phyloP scores from a whole-genome alignment of 2,888 invertebrate species.

The Pemphredon lugubris region DNA sequence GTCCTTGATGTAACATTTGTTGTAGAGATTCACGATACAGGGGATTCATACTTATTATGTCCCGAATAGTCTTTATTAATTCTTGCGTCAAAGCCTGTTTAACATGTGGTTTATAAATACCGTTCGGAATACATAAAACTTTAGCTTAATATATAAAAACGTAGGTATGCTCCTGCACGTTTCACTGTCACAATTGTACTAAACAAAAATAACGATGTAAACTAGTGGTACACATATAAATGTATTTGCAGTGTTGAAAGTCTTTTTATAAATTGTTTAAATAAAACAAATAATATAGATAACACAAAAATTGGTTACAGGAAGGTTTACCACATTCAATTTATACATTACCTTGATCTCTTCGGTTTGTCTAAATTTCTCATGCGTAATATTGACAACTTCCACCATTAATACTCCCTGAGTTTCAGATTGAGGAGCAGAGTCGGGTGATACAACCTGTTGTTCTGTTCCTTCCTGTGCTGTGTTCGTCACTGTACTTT shows the following conservation, averaged over 20 bases:
- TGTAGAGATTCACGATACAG: conserved; percentile 98
- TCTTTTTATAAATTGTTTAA: too few species aligned
- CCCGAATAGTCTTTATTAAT: conserved; percentile 97
- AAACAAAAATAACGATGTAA: too few species aligned
- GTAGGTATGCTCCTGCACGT: too few species aligned
- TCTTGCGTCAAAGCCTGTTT: conserved; percentile 94
- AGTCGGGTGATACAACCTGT: conserved; percentile 20
- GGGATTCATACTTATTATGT: conserved; percentile 98
- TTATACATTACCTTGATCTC: conserved; percentile 89
- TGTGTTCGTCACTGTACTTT: conserved; percentile 51
- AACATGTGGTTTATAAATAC: conserved; percentile 3
- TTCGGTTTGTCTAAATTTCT: conserved; percentile 94
- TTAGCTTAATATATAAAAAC: too few species aligned
- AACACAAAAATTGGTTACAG: too few species aligned
- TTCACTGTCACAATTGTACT: too few species aligned
- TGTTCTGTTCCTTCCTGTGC: conserved; percentile 48
- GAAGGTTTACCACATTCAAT: too few species aligned
- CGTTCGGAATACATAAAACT: too few species aligned
- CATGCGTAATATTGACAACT: conserved; percentile 94
- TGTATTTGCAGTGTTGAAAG: too few species aligned
- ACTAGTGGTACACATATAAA: too few species aligned
- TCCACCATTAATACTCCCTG: conserved; percentile 93
- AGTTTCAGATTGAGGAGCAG: conserved; percentile 39
- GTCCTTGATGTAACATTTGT: conserved; percentile 98
- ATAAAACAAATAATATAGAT: too few species aligned